phyloP scores from a whole-genome alignment of 2,888 invertebrate genomes.

The Phyllotreta cruciferae region DNA sequence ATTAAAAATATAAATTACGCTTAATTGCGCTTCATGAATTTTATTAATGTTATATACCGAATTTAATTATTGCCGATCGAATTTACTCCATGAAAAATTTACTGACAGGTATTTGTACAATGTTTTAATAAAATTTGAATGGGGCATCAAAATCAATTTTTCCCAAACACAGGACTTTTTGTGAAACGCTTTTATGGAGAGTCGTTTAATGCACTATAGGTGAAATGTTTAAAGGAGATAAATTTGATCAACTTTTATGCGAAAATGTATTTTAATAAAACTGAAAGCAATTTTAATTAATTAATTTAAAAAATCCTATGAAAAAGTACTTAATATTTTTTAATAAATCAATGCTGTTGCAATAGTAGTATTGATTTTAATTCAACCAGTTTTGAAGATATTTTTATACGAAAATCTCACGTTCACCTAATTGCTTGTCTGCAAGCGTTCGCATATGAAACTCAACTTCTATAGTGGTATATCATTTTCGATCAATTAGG shows the following conservation, averaged over 20 bases:
- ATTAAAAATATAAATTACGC: conserved; percentile 6
- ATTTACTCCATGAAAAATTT: conserved; percentile 11
- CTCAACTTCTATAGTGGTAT: background rate
- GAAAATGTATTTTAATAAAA: too few species aligned
- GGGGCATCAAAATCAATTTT: conserved; percentile 6
- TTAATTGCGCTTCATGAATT: conserved; percentile 5
- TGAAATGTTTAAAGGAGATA: too few species aligned
- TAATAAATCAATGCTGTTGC: too few species aligned
- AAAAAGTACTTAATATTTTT: too few species aligned
- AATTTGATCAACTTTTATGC: too few species aligned
- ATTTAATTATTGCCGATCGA: conserved; percentile 11
- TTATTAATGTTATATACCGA: conserved; percentile 13
- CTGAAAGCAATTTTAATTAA: too few species aligned
- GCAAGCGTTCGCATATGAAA: conserved; percentile 6
- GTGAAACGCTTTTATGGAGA: background rate
- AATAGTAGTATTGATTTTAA: too few species aligned
- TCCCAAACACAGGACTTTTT: background rate
- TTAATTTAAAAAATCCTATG: too few species aligned
- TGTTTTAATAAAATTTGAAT: conserved; percentile 16
- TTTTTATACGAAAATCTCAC: too few species aligned
- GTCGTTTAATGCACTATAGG: background rate
- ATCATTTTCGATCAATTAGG: conserved; percentile 18
- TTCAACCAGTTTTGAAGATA: too few species aligned
- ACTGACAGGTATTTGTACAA: conserved; percentile 10
- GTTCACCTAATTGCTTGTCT: background rate